Conservation (phyloP, 2,797 vertebrate species). For the Neosalanx taihuensis region DNA sequence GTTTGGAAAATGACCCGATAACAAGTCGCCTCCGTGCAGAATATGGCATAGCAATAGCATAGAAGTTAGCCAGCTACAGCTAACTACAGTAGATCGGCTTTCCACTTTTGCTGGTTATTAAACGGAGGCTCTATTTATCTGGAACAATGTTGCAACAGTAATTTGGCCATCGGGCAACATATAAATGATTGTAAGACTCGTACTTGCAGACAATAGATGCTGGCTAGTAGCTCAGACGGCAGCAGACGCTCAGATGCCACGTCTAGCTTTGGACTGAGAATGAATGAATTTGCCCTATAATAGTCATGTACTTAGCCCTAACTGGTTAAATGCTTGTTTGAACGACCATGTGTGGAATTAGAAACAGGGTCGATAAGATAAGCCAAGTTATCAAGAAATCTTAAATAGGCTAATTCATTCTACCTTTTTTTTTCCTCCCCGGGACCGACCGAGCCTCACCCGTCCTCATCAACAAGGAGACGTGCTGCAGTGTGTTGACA, state of each 20-base stretch:
- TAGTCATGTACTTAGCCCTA: not conserved
- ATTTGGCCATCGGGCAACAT: too few species aligned
- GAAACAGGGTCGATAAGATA: not conserved
- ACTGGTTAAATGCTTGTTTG: not conserved
- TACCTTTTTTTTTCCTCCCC: not conserved
- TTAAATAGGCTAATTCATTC: not conserved
- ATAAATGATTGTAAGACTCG: too few species aligned
- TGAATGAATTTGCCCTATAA: slow-evolving; percentile 1
- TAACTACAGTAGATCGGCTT: not conserved
- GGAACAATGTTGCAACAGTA: too few species aligned
- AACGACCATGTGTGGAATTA: not conserved
- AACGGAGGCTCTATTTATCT: too few species aligned
- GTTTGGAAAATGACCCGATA: slow-evolving; percentile 6
- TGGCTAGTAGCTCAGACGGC: too few species aligned
- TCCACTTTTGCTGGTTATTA: not conserved
- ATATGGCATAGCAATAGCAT: not conserved
- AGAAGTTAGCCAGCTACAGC: not conserved
- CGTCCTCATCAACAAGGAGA: slow-evolving; percentile 49
- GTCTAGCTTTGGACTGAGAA: not conserved
- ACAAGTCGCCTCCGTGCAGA: not conserved
- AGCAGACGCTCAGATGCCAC: too few species aligned
- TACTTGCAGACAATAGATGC: too few species aligned
- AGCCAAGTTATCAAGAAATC: not conserved
- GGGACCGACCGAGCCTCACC: slow-evolving; percentile 55
- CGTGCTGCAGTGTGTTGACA: slow-evolving; percentile 54